Conservation (phyloP, 23 tunicate species). For the Botrylloides violaceus region DNA sequence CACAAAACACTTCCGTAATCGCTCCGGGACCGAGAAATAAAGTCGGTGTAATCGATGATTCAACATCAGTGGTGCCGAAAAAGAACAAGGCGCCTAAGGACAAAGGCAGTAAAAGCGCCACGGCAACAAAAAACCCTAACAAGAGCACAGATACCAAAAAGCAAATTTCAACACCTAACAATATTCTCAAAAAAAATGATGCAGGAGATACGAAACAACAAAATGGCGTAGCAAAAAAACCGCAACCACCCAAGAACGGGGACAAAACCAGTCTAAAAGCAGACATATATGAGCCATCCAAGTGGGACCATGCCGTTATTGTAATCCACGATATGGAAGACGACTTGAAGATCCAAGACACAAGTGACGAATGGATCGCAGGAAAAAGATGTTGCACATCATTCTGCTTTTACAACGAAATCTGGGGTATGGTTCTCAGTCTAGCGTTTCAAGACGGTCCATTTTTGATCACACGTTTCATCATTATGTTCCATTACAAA, state of each 20-base stretch:
- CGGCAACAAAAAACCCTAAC: not conserved
- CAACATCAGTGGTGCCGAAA: not conserved
- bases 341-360: slow-evolving; percentile 19
- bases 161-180: too few relatives aligned
- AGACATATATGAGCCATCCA: not conserved
- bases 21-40: too few relatives aligned
- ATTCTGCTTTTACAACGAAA: slow-evolving; percentile 76
- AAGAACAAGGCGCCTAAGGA: not conserved
- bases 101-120: not conserved
- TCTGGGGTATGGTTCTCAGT: slow-evolving; percentile 79
- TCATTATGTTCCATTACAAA: slow-evolving; percentile 56
- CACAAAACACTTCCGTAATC: not conserved
- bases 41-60: not conserved
- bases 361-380: not conserved
- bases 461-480: slow-evolving; percentile 55
- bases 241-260: not conserved
- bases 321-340: slow-evolving; percentile 4
- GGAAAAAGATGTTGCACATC: slow-evolving; percentile 32
- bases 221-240: not conserved
- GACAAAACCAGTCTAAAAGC: not conserved
- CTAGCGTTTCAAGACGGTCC: slow-evolving; percentile 79
- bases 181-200: too few relatives aligned
- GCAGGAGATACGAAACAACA: too few relatives aligned
- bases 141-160: too few relatives aligned
- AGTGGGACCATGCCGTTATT: slow-evolving; percentile 12